These are phyloP conservation scores for Hydropsyche betteni DNA, from an alignment of 2,888 invertebrate genomes.

Conservation along the genomic window DNA sequence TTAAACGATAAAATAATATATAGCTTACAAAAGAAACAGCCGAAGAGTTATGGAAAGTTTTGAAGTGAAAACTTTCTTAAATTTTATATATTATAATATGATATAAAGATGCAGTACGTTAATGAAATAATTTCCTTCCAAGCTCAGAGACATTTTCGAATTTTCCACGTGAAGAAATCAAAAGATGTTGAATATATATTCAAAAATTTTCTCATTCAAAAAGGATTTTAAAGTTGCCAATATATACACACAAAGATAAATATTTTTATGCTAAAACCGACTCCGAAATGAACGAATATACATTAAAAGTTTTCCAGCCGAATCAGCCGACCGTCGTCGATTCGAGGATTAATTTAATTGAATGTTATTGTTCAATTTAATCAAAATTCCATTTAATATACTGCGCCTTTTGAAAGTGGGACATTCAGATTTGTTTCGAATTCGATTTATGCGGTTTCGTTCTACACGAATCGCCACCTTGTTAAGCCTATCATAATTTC, in stretches of 20 bases:
- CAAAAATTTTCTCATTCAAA: slow-evolving; percentile 8
- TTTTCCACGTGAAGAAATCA: background rate
- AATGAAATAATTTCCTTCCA: slow-evolving; percentile 11
- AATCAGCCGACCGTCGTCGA: background rate
- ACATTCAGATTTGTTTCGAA: too few relatives aligned
- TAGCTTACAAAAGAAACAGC: too few relatives aligned
- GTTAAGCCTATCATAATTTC: too few relatives aligned
- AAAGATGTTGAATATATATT: slow-evolving; percentile 1
- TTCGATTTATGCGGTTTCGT: too few relatives aligned
- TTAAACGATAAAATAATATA: too few relatives aligned
- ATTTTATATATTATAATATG: too few relatives aligned
- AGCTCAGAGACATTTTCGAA: background rate
- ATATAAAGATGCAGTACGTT: background rate
- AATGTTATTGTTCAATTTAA: slow-evolving; percentile 25
- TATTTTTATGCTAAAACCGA: background rate
- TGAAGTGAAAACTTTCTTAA: too few relatives aligned
- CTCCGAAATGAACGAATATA: background rate
- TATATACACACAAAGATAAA: background rate
- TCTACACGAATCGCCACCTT: too few relatives aligned
- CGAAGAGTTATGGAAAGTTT: too few relatives aligned
- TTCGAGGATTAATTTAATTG: slow-evolving; percentile 15
- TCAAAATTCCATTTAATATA: slow-evolving; percentile 8
- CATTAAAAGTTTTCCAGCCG: background rate
- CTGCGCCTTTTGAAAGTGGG: too few relatives aligned
- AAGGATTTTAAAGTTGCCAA: background rate